These are phyloP conservation scores for Pampusana beccarii DNA, from an alignment of 2,113 vertebrate genomes.

Conservation along the genomic window DNA sequence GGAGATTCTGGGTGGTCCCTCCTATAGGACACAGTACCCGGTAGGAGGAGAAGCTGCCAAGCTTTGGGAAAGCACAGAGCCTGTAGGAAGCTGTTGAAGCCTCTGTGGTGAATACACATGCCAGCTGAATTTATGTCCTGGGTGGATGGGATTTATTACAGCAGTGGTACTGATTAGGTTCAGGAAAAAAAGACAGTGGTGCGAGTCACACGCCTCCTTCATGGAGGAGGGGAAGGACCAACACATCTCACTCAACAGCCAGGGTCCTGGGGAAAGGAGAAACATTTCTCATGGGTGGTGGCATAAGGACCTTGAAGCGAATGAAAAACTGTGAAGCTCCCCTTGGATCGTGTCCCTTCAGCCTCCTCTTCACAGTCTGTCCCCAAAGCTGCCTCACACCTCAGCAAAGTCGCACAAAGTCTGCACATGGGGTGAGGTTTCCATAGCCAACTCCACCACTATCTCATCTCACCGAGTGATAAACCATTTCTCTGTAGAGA, in stretches of 20 bases:
- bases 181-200: background rate
- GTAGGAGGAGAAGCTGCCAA: background rate
- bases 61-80: background rate
- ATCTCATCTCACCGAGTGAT: rapidly evolving
- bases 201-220: rapidly evolving
- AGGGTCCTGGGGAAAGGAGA: background rate
- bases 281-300: background rate
- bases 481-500: background rate
- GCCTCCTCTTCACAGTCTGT: background rate
- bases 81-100: background rate
- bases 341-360: background rate
- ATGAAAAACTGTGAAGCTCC: background rate
- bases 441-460: background rate
- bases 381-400: background rate
- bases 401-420: background rate
- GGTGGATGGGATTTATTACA: background rate
- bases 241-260: rapidly evolving
- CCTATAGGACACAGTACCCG: background rate
- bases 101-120: background rate
- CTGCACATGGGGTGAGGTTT: background rate
- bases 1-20: slow-evolving; percentile 30
- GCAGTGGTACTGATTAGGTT: background rate
- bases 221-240: background rate
- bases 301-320: background rate
- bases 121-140: background rate